Evolutionary conservation across 1,140 invertebrate species (phyloP).

Genomic region (Drosophila simulans): DNA sequence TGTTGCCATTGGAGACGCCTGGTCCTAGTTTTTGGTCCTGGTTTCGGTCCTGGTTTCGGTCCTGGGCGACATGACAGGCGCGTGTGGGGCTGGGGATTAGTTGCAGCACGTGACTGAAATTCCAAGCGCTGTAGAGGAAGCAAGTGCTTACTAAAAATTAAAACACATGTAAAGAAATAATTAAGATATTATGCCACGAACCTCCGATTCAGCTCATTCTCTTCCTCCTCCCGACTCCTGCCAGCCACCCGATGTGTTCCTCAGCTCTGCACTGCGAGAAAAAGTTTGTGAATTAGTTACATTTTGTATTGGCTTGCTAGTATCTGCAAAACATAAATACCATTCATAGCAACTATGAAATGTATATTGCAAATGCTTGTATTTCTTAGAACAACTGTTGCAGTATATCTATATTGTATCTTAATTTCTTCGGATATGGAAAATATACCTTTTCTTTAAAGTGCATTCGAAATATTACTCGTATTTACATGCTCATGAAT

Average conservation of each 20-base stretch:
- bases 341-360: not conserved
- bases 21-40: conserved; percentile 2
- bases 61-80: not conserved
- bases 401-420: no score
- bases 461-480: not conserved
- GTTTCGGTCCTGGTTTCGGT: not conserved
- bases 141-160: conserved; percentile 77
- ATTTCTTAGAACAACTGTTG: not conserved
- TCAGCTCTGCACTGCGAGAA: not conserved
- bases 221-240: no score
- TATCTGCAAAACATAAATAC: not conserved
- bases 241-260: not conserved
- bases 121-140: conserved; percentile 44
- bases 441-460: not conserved
- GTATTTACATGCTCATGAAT: not conserved
- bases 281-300: no score
- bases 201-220: not conserved
- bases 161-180: conserved; percentile 82
- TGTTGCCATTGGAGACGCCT: conserved; percentile 57
- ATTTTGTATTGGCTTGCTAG: no score
- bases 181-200: conserved; percentile 78
- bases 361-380: not conserved
- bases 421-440: no score
- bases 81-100: conserved; percentile 51
- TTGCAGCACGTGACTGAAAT: conserved; percentile 81